Evolutionary conservation across 2,888 invertebrate species (phyloP), one percentile per base, ranked within the genome.

Genomic region (Odontocolon sp.): DNA sequence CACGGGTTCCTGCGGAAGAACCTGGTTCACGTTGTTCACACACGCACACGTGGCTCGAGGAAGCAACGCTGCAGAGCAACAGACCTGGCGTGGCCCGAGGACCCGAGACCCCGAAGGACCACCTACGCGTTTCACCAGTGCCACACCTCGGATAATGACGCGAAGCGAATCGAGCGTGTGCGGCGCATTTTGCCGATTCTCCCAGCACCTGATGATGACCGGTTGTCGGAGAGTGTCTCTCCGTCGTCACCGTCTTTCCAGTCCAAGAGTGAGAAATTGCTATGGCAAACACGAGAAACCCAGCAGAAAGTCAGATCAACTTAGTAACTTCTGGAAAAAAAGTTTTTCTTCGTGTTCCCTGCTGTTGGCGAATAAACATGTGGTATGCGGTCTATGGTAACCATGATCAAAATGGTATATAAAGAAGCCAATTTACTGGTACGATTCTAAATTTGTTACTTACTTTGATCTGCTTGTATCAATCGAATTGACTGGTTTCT

Each of bases 141-240:
- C 87, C 87, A 87, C 87, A 87, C 87, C 87, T 87, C 84, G 87
- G 79, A 84, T 87, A 88, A 88, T 88, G 83, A 86, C 81, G 86
- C 87, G 84, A 79, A 77, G 80, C 87, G 84, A 87, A 87, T 87
- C 83, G 76, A 63, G 64, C 50, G 64, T 64, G 47, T 36, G 64
- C 64, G 64, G 50, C 47, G 36, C 56, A 81, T 83, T 87, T 83
- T 80, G 81, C 83, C 83, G 84, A 86, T 82, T 83, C 82, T 80
- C 81, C 75, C 79, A 66, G 69, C 70, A 76, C 75, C 66, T 61
- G 59, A 80, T 84, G 87, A 87, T 85, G 82, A 85, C 83, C 81
- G 87, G 85, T 86, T 86, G 76, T 81, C 81, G 81, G 38, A 57
- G 36, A 50, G n/a, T 33, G n/a, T 23, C 14, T 11, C 33, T 38